Conservation (phyloP, 2,797 vertebrate species). For the Valencia hispanica region DNA sequence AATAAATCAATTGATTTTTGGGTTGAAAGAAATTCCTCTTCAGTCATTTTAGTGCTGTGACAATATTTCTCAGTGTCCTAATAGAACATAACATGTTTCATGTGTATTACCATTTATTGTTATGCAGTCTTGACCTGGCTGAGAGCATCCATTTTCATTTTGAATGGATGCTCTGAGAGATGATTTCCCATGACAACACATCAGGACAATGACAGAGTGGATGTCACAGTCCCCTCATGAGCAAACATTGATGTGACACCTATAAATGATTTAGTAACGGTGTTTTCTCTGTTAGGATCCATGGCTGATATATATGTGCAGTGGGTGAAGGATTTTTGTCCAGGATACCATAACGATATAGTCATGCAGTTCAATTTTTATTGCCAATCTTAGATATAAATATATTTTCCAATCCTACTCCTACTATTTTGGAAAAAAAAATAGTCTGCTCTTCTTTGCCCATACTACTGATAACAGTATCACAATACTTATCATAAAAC, state of each 20-base stretch:
- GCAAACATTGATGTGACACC: conserved; percentile 18
- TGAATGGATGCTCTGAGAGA: conserved; percentile 1
- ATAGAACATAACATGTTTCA: background rate
- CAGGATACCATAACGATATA: background rate
- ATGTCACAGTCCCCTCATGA: conserved; percentile 24
- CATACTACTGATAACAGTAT: background rate
- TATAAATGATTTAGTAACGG: conserved; percentile 8
- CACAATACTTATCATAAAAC: background rate
- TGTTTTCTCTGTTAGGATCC: background rate
- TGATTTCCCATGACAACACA: conserved; percentile 35
- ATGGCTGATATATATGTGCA: background rate
- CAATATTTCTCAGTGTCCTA: background rate
- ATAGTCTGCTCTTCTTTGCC: background rate
- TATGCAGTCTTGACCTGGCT: conserved; percentile 3
- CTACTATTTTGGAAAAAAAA: background rate
- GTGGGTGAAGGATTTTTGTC: background rate
- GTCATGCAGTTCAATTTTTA: background rate
- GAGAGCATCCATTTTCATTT: background rate
- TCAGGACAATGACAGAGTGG: conserved; percentile 10
- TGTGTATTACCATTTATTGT: conserved; percentile 18
- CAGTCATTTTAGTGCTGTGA: background rate
- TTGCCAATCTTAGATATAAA: background rate
- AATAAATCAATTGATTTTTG: background rate
- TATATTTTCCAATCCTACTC: background rate
- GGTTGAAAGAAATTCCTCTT: background rate